Percentiles rank a stretch among this genome's conserved stretches.
These are phyloP conservation scores for Chymomyza procnemis DNA, from an alignment of 2,888 invertebrate genomes.

Conservation along the genomic window DNA sequence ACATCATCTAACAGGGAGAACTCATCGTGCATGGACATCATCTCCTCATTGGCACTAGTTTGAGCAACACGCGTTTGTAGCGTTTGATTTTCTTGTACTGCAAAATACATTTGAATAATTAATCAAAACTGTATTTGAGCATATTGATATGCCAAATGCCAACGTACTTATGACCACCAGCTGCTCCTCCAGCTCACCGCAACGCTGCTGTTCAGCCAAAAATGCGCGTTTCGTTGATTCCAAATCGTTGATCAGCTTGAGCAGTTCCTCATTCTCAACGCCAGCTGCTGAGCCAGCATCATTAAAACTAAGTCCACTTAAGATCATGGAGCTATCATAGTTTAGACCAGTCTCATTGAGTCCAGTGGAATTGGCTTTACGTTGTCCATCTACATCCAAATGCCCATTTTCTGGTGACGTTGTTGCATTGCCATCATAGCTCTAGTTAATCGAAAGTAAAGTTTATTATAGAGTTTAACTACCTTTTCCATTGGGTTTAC, in stretches of 20 bases:
- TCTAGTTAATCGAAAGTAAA: conserved; percentile 32
- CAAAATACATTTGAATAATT: too few species aligned
- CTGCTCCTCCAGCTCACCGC: conserved; percentile 88
- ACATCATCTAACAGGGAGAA: conserved; percentile 91
- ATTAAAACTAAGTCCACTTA: conserved; percentile 43
- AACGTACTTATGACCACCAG: conserved; percentile 81
- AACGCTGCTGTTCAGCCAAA: conserved; percentile 85
- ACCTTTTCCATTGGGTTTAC: neutral
- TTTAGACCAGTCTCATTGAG: conserved; percentile 54
- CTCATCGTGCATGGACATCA: conserved; percentile 87
- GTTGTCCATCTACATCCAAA: conserved; percentile 56
- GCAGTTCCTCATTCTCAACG: conserved; percentile 77
- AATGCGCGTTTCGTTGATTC: conserved; percentile 85
- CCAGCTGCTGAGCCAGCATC: conserved; percentile 32
- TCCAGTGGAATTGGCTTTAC: conserved; percentile 73
- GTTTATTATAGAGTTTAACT: neutral
- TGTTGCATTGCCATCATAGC: conserved; percentile 53
- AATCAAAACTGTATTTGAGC: too few species aligned
- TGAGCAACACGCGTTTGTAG: conserved; percentile 76
- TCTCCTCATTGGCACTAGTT: conserved; percentile 83
- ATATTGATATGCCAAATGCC: too few species aligned
- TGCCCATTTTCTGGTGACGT: conserved; percentile 63
- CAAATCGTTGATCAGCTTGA: conserved; percentile 84
- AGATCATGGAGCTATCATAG: conserved; percentile 44
- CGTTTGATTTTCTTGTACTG: conserved; percentile 77